A percentile compares a stretch with the other conserved stretches of the same genome.
These are phyloP conservation scores for Bursaphelenchus okinawaensis DNA, from an alignment of 2,888 invertebrate species.

Conservation along the genomic window DNA sequence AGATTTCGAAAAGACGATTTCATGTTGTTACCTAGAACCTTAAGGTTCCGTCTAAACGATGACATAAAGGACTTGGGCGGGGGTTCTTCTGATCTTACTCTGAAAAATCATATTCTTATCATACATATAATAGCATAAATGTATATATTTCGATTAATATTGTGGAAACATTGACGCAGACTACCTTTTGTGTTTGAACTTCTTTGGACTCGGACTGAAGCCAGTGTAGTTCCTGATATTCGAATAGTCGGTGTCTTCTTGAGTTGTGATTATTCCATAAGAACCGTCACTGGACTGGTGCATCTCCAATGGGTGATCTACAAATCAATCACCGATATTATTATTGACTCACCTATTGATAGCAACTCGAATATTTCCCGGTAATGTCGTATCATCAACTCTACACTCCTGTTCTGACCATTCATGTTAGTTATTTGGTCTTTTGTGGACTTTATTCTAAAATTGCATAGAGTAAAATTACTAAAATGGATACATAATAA, in stretches of 20 bases:
- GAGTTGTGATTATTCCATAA: not conserved
- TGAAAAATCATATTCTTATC: no score
- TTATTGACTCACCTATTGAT: not conserved
- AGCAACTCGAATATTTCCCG: constrained; percentile 6
- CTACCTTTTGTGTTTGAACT: not conserved
- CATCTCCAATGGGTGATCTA: not conserved
- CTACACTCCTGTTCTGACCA: not conserved
- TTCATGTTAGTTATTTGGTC: constrained; percentile 5
- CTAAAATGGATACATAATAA: no score
- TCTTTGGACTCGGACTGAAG: not conserved
- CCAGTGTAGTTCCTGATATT: not conserved
- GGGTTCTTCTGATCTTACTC: constrained; percentile 10
- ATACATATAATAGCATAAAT: no score
- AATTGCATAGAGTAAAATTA: not conserved
- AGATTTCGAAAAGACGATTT: constrained; percentile 9
- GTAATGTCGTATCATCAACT: constrained; percentile 4
- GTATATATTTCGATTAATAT: not conserved
- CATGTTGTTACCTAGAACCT: constrained; percentile 2
- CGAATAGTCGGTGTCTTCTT: not conserved
- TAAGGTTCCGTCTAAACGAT: constrained; percentile 1
- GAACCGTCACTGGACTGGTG: not conserved
- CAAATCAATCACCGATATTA: not conserved
- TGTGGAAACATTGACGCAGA: not conserved
- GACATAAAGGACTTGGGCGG: not conserved
- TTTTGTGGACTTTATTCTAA: constrained; percentile 2